Evolutionary conservation across 2,797 vertebrate species (phyloP), one percentile per base, ranked within the genome.

Genomic region (Coracias cyanogaster): DNA sequence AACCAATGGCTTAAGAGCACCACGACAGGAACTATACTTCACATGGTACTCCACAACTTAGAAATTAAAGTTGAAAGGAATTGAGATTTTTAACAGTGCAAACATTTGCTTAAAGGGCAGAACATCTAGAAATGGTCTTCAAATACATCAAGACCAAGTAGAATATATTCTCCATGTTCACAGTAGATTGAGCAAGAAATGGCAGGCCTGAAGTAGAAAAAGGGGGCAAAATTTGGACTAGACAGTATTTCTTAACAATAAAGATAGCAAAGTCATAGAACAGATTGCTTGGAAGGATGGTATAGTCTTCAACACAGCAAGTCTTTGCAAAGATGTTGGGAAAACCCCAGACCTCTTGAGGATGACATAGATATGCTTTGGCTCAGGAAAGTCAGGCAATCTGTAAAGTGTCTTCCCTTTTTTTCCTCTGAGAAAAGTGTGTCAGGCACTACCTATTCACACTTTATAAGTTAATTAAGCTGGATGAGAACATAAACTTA

Each of bases 191-290:
- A 64, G 28, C 7, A 85, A 74, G 45, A 91, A 71, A 52, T 29
- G 10, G 9, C 16, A 69, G 31, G 18, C 9, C 31, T 89, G 16
- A 79, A 45, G 31, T 6, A 17, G 41, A 35, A 57, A 72, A 61
- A 19, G 1, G 1, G 12, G 4, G 3, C 0, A 2, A 62, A 65
- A 37, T 5, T 3, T n/a, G 12, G 26, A 28, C n/a, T 25, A 33
- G 52, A 58, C 12, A 84, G 46, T 6, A 48, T 33, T 39, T 66
- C n/a, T 19, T 71, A 48, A 83, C 31, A 74, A 20, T 54, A 69
- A 51, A 74, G 8, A 31, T 4, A 51, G 11, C 28, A 48, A 72
- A 84, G 13, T 12, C 11, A 18, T 41, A 10, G 35, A 84, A 16
- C 4, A 74, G 45, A 46, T 39, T 15, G 5, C 9, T 82, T 82